Conservation (phyloP, 2,797 vertebrate species). For the Apogon hyalosoma region DNA sequence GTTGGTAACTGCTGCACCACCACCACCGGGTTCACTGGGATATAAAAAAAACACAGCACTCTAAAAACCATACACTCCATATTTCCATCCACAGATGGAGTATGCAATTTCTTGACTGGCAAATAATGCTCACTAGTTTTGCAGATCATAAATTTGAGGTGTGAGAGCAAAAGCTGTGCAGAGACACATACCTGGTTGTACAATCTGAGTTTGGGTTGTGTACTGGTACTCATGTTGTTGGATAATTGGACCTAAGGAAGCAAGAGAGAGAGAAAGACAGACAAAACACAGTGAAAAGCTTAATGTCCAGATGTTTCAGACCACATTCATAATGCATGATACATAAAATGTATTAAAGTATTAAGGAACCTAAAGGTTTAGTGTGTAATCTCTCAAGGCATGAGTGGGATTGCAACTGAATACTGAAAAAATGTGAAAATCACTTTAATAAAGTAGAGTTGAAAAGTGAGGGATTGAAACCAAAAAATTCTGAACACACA, state of each 20-base stretch:
- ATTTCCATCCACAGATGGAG: neutral
- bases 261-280: neutral
- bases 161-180: too few species aligned
- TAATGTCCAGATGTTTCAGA: too few species aligned
- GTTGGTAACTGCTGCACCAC: conserved; percentile 28
- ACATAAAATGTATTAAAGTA: too few species aligned
- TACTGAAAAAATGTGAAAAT: too few species aligned
- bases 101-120: neutral
- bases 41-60: neutral
- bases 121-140: neutral
- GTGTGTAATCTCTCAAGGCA: too few species aligned
- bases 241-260: neutral
- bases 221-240: neutral
- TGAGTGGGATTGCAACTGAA: too few species aligned
- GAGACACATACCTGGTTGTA: neutral
- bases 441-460: too few species aligned
- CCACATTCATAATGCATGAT: too few species aligned
- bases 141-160: neutral
- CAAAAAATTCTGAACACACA: too few species aligned
- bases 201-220: neutral
- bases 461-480: too few species aligned
- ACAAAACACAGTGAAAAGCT: too few species aligned
- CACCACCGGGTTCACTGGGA: conserved; percentile 17
- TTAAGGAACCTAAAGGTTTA: too few species aligned
- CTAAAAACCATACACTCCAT: neutral